Conservation (phyloP, 2,797 vertebrate species). For the Sebastes trivittatus region DNA sequence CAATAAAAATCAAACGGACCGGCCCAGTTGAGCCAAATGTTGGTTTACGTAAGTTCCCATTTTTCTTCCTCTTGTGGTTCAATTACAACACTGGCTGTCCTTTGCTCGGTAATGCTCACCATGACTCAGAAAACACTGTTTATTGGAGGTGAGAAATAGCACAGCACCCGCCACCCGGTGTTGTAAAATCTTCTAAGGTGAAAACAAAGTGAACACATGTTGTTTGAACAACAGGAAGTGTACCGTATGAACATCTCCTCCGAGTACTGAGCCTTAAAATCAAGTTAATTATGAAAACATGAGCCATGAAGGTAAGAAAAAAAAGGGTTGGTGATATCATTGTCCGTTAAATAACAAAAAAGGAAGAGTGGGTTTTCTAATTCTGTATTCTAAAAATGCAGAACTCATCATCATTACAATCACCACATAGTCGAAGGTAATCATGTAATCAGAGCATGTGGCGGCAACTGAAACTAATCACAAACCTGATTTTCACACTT, state of each 20-base stretch:
- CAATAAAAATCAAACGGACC: constrained; percentile 46
- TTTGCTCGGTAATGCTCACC: constrained; percentile 11
- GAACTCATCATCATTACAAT: constrained; percentile 38
- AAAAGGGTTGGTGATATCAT: not conserved
- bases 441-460: constrained; percentile 43
- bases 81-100: constrained; percentile 5
- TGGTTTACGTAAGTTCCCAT: constrained; percentile 33
- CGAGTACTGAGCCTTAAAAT: not conserved
- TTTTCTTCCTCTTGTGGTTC: constrained; percentile 30
- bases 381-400: constrained; percentile 5
- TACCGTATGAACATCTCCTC: not conserved
- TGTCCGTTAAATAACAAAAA: not conserved
- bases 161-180: not conserved
- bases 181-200: constrained; percentile 4
- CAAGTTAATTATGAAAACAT: not conserved
- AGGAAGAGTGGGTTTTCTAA: not conserved
- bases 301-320: not conserved
- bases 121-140: constrained; percentile 41
- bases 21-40: constrained; percentile 22
- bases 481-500: constrained; percentile 28
- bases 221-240: constrained; percentile 9
- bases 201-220: constrained; percentile 16
- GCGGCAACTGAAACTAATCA: constrained; percentile 32
- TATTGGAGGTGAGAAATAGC: constrained; percentile 22
- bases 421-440: constrained; percentile 12